Evolutionary conservation across 2,113 vertebrate species (phyloP), one percentile per base, ranked within the genome.

Genomic region (Eurypyga helias): DNA sequence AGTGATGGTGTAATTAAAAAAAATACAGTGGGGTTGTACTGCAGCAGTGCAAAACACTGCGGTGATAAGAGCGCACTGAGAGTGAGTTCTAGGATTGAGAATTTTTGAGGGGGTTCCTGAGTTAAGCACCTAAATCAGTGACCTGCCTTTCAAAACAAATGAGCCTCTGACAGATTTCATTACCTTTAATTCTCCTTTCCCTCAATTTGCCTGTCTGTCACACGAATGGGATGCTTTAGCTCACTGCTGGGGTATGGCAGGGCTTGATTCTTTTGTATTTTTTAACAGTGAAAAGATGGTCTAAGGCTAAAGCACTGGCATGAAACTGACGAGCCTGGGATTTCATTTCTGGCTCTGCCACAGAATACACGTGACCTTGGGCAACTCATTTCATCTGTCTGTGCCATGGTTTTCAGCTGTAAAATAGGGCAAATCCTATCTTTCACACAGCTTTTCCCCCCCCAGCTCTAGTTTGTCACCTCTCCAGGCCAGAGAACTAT

Each of bases 1-100:
- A 94, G 41, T n/a, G 77, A 89, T 84, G 72, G 43, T n/a, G 52
- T 78, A 67, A 94, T 94, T 71, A 84, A 84, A 75, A 82, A 61
- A 49, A 33, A 8, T 67, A 15, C 72, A 62, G 54, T 41, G 60
- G 14, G 21, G 4, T 25, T 75, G 60, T 89, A 52, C 19, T 67
- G 76, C 58, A 75, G 80, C 69, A 69, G 60, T n/a, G 43, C 64
- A 83, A 33, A 89, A 17, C 38, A 38, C 65, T 72, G 55, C 76
- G 45, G 12, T 52, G 60, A 52, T 55, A 17, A 76, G 45, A 67
- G 52, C 31, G 34, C 41, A 31, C 16, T 38, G 58, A 61, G 77
- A 46, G 55, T 2, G 38, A 55, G 46, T 36, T 52, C 46, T 61
- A 55, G 69, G 77, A 78, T n/a, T 66, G n/a, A 41, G 65, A 61